Percentiles rank a stretch among this genome's conserved stretches.
Evolutionary conservation across 2,113 vertebrate species (phyloP).

Genomic region (Pseudorasbora parva): DNA sequence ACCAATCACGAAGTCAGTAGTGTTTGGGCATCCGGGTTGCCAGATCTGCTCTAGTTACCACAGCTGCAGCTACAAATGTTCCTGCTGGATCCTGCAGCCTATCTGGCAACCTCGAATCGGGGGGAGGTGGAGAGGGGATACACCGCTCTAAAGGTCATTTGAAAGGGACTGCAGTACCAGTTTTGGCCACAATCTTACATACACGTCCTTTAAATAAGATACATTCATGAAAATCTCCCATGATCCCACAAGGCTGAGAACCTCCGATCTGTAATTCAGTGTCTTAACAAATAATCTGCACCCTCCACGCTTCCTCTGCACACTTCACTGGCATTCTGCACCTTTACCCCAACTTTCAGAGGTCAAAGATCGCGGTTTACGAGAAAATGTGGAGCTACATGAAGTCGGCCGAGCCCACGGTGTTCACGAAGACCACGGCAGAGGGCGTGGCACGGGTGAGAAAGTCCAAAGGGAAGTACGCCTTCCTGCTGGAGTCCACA

Average conservation of each 20-base stretch:
- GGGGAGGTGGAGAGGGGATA: no score
- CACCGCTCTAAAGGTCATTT: no score
- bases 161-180: no score
- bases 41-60: no score
- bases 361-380: slow-evolving; percentile 98
- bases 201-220: no score
- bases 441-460: slow-evolving; percentile 96
- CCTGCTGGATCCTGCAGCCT: no score
- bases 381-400: slow-evolving; percentile 99
- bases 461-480: slow-evolving; percentile 99
- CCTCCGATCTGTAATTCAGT: neutral
- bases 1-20: no score
- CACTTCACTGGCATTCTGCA: slow-evolving; percentile 48
- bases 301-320: slow-evolving; percentile 38
- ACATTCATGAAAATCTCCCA: neutral
- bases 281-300: neutral
- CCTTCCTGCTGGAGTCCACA: slow-evolving; percentile 98
- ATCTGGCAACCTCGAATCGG: no score
- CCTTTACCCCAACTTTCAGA: slow-evolving; percentile 73
- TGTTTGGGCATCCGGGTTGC: no score
- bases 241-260: neutral
- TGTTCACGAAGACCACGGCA: slow-evolving; percentile 96
- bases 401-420: slow-evolving; percentile 96
- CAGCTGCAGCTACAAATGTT: no score
- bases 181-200: no score